A percentile compares a stretch with the other conserved stretches of the same genome.
Conservation (phyloP, 1,140 invertebrate genomes). For the Saxidomus purpurata region DNA sequence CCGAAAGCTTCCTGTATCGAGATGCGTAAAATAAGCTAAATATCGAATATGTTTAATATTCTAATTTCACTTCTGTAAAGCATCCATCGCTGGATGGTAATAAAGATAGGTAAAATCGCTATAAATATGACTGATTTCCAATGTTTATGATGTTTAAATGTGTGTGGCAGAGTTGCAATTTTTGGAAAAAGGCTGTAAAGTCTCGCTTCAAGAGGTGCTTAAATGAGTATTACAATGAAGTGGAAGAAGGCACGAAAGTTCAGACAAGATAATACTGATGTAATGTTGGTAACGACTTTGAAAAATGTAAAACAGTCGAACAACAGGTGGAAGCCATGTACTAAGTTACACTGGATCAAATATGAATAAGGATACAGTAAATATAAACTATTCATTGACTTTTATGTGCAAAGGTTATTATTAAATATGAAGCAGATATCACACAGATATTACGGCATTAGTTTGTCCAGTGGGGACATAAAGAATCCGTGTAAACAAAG, state of each 20-base stretch:
- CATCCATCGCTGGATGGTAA: constrained; percentile 3
- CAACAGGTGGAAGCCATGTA: not conserved
- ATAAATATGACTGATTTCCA: constrained; percentile 46
- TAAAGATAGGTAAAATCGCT: constrained; percentile 28
- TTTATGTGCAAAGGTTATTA: no score
- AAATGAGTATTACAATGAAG: constrained; percentile 27
- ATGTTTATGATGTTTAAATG: constrained; percentile 39
- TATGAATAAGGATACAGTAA: no score
- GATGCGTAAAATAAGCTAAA: not conserved
- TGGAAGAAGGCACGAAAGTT: not conserved
- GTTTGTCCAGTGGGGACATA: no score
- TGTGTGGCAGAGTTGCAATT: constrained; percentile 19
- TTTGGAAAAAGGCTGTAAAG: not conserved
- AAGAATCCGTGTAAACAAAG: no score
- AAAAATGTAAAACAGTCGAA: not conserved
- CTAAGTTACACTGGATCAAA: not conserved
- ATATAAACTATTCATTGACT: no score
- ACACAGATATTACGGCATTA: no score
- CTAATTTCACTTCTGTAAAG: constrained; percentile 50
- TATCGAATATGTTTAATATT: constrained; percentile 32
- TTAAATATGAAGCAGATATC: no score
- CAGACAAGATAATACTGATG: constrained; percentile 13
- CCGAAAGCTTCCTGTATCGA: not conserved
- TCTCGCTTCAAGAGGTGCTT: not conserved
- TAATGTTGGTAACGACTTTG: not conserved